Percentiles rank a stretch among this genome's conserved stretches.
Conservation (phyloP, 2,113 vertebrate genomes). For the Tinamus guttatus region DNA sequence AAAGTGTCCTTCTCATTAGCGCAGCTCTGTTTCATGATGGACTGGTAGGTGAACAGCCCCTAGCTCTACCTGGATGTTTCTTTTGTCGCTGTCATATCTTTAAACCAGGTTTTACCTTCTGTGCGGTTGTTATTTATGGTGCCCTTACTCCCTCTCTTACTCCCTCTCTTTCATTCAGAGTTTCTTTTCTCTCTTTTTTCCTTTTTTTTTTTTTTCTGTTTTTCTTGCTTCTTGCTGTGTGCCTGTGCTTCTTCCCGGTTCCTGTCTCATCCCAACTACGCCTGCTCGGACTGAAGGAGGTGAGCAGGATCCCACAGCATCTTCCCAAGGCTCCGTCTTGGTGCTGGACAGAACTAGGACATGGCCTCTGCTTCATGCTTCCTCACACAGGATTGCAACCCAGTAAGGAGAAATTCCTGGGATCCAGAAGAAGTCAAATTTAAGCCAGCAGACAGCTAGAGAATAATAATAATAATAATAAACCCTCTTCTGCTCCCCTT, state of each 20-base stretch:
- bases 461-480: background rate
- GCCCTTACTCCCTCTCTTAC: background rate
- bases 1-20: background rate
- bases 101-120: background rate
- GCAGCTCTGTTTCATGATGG: fast-evolving
- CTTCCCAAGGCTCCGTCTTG: background rate
- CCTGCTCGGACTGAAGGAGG: background rate
- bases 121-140: background rate
- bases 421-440: background rate
- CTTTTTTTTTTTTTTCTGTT: background rate
- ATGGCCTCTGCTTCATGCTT: fast-evolving
- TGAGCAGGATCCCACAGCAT: fast-evolving
- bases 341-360: background rate
- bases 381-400: background rate
- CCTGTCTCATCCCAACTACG: background rate
- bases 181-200: background rate
- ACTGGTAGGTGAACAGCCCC: background rate
- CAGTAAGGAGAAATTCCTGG: background rate
- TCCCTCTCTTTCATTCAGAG: fast-evolving
- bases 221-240: background rate
- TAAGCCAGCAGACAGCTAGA: background rate
- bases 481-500: background rate
- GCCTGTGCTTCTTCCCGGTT: background rate
- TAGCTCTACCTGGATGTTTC: background rate
- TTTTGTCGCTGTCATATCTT: background rate